Conservation (phyloP, 2,113 vertebrate genomes). For the Heterotis niloticus region DNA sequence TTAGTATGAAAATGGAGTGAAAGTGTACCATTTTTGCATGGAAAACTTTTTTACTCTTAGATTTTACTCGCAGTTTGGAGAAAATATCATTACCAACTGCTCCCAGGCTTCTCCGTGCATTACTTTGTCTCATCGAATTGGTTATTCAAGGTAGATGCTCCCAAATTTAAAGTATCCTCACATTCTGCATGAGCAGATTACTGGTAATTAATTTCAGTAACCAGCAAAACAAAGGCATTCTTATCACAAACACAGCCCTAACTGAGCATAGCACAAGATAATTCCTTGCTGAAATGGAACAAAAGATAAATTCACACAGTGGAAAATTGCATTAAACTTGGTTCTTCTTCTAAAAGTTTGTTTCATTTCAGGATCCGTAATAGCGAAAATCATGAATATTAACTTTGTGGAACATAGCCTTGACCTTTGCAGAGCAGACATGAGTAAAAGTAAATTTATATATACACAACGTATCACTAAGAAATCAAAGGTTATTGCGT, state of each 20-base stretch:
- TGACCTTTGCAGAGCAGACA: too few species aligned
- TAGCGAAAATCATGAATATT: not conserved
- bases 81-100: not conserved
- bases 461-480: too few species aligned
- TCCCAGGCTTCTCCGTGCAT: not conserved
- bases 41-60: too few species aligned
- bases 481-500: too few species aligned
- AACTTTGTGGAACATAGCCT: not conserved
- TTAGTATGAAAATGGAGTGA: too few species aligned
- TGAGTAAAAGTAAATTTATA: too few species aligned
- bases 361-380: not conserved
- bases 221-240: constrained; percentile 13
- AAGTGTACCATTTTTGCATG: too few species aligned
- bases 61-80: not conserved
- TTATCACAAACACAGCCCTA: constrained; percentile 16
- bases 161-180: constrained; percentile 22
- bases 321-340: not conserved
- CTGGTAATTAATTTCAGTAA: constrained; percentile 22
- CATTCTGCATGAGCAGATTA: constrained; percentile 12
- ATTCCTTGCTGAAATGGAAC: constrained; percentile 16
- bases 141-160: not conserved
- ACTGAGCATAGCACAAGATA: constrained; percentile 11
- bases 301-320: constrained; percentile 1
- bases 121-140: constrained; percentile 10
- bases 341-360: not conserved